Evolutionary conservation across 64 coral and sea anemone genomes (phyloP).

Genomic region (Hydrozoanthus tunicans): DNA sequence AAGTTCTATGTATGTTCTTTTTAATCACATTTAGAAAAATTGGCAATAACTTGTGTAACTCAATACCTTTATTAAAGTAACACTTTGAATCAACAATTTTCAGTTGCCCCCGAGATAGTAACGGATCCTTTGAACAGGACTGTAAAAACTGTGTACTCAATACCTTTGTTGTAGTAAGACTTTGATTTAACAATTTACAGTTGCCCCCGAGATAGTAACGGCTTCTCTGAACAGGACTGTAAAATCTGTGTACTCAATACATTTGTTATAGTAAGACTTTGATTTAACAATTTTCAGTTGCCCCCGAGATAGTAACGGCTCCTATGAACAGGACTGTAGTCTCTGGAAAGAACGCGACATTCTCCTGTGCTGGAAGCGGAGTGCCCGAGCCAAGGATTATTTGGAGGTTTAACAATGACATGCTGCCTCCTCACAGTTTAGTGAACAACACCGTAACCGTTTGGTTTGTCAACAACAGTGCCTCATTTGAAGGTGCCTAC

Average conservation of each 20-base stretch:
- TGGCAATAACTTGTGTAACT: too few relatives aligned
- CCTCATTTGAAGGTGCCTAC: slow-evolving; percentile 52
- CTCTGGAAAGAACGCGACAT: slow-evolving; percentile 30
- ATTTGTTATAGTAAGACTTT: not conserved
- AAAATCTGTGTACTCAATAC: not conserved
- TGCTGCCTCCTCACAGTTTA: not conserved
- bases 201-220: not conserved
- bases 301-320: slow-evolving; percentile 28
- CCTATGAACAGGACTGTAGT: slow-evolving; percentile 13
- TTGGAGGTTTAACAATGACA: slow-evolving; percentile 42
- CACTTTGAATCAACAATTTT: not conserved
- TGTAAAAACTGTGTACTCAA: not conserved
- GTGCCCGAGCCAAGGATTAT: slow-evolving; percentile 18
- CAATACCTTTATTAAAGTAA: too few relatives aligned
- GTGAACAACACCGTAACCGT: not conserved
- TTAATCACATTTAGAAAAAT: too few relatives aligned
- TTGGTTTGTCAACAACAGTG: slow-evolving; percentile 22
- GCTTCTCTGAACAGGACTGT: not conserved
- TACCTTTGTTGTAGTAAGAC: not conserved
- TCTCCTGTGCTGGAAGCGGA: slow-evolving; percentile 40
- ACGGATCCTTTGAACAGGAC: not conserved
- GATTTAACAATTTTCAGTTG: not conserved
- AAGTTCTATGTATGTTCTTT: slow-evolving; percentile 70
- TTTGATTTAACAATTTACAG: too few relatives aligned
- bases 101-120: not conserved